Conservation (phyloP, 2,113 vertebrate species). For the Osmerus mordax region DNA sequence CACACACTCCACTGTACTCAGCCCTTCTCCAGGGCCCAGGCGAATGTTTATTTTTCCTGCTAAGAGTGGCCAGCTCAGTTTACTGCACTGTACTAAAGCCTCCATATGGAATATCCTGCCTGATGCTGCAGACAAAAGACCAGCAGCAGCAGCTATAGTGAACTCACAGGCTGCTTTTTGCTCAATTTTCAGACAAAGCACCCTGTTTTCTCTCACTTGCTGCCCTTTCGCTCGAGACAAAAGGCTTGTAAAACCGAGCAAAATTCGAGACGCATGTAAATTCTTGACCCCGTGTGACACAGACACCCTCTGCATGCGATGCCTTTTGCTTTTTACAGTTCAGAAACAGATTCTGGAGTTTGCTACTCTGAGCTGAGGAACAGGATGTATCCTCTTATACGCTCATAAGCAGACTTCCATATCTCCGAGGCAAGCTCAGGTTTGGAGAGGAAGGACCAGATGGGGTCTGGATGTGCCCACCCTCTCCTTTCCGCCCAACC, state of each 20-base stretch:
- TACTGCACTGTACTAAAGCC: constrained; percentile 61
- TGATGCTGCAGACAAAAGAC: constrained; percentile 45
- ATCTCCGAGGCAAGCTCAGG: constrained; percentile 44
- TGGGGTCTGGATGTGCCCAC: constrained; percentile 26
- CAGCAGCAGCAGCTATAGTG: constrained; percentile 43
- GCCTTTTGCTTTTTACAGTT: constrained; percentile 39
- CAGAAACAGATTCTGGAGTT: constrained; percentile 17
- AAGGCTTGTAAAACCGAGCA: constrained; percentile 45
- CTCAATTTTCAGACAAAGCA: constrained; percentile 39
- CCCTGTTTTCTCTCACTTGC: constrained; percentile 12
- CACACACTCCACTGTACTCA: constrained; percentile 58
- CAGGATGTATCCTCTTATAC: constrained; percentile 45
- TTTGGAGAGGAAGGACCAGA: constrained; percentile 38
- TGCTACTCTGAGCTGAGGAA: constrained; percentile 36
- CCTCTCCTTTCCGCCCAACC: constrained; percentile 33
- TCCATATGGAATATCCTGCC: constrained; percentile 57
- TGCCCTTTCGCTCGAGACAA: constrained; percentile 41
- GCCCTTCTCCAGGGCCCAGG: constrained; percentile 42
- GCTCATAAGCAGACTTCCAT: constrained; percentile 47
- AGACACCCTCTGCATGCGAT: constrained; percentile 48
- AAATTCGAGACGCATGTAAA: constrained; percentile 41
- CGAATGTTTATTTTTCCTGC: constrained; percentile 71
- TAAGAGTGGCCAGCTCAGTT: constrained; percentile 61
- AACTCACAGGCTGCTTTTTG: constrained; percentile 33
- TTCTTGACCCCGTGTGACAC: constrained; percentile 41